A percentile compares a stretch with the other conserved stretches of the same genome.
Conservation (phyloP, 2,113 vertebrate genomes). For the Camelus dromedarius region DNA sequence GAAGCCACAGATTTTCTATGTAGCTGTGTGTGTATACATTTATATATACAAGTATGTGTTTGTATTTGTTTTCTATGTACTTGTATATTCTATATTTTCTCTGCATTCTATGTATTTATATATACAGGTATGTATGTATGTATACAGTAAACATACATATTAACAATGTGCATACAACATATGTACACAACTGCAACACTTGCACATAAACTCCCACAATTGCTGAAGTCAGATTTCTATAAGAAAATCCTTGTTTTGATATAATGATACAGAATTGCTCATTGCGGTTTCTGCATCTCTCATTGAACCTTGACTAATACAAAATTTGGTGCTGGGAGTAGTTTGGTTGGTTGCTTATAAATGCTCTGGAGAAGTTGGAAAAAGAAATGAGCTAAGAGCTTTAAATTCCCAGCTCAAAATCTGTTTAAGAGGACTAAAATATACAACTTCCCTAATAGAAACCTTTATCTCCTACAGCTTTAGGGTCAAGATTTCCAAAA, state of each 20-base stretch:
- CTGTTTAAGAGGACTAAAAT: background rate
- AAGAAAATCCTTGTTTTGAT: background rate
- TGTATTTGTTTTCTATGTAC: background rate
- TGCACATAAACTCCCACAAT: background rate
- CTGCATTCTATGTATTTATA: background rate
- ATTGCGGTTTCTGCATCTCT: conserved; percentile 2
- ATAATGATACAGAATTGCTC: background rate
- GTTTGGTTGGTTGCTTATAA: conserved; percentile 27
- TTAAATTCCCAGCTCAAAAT: background rate
- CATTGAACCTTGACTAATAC: background rate
- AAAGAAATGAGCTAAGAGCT: background rate
- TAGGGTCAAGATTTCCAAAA: background rate
- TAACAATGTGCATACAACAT: background rate
- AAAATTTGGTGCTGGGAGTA: background rate
- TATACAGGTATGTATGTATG: background rate
- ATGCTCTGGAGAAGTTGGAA: background rate
- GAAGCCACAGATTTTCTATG: background rate
- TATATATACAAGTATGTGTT: background rate
- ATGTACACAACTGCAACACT: background rate
- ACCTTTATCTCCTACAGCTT: background rate
- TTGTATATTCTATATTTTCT: background rate
- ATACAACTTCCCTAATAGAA: background rate
- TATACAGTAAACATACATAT: background rate
- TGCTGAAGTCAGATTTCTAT: background rate
- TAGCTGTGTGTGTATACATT: background rate